phyloP scores from a whole-genome alignment of 1,140 invertebrate species.

The Gryllus bimaculatus region DNA sequence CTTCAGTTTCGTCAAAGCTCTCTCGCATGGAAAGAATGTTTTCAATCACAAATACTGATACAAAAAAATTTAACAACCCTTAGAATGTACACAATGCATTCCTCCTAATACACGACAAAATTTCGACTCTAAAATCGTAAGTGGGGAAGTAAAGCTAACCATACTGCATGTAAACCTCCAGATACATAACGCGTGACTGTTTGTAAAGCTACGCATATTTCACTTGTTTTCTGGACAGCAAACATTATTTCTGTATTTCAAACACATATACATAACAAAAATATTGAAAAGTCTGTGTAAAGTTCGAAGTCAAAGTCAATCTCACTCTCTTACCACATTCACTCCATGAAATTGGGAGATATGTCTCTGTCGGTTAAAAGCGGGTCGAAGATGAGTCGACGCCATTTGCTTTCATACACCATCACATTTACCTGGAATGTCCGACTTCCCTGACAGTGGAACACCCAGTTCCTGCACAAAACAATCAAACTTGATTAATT shows the following conservation, averaged over 20 bases:
- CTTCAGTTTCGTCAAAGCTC: too few species aligned
- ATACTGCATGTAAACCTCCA: too few species aligned
- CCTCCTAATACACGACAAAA: neutral
- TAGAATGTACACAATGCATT: too few species aligned
- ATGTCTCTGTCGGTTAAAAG: slow-evolving; percentile 30
- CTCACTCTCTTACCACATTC: slow-evolving; percentile 33
- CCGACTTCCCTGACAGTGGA: slow-evolving; percentile 47
- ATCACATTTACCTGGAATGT: slow-evolving; percentile 49
- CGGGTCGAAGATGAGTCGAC: slow-evolving; percentile 4
- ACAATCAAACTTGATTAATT: neutral
- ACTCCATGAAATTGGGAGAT: slow-evolving; percentile 50
- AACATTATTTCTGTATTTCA: too few species aligned
- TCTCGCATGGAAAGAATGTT: too few species aligned
- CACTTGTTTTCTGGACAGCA: too few species aligned
- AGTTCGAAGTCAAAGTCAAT: neutral
- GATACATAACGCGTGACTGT: too few species aligned
- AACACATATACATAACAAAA: too few species aligned
- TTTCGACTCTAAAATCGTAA: neutral
- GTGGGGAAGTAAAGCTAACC: neutral
- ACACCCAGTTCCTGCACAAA: slow-evolving; percentile 42
- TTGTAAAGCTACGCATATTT: too few species aligned
- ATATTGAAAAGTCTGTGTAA: too few species aligned
- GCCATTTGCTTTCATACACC: slow-evolving; percentile 28
- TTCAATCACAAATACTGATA: too few species aligned
- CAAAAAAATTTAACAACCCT: too few species aligned